phyloP scores from a whole-genome alignment of 2,113 vertebrate species.

The Herpailurus yagouaroundi region DNA sequence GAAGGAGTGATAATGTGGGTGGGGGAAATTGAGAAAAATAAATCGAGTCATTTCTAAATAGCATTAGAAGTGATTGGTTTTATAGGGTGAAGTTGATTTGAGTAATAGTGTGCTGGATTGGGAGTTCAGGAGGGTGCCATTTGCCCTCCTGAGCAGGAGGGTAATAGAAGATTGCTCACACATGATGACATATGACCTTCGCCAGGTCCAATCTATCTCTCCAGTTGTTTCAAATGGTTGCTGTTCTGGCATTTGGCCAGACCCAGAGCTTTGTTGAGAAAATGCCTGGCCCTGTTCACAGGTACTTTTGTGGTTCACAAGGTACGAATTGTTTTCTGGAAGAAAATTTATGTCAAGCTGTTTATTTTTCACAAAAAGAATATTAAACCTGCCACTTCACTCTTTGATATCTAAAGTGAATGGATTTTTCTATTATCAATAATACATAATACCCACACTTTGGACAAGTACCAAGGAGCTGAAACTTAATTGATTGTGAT shows the following conservation, averaged over 20 bases:
- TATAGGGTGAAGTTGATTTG: neutral
- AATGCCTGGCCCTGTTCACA: neutral
- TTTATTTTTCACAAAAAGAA: conserved; percentile 9
- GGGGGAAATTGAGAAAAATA: neutral
- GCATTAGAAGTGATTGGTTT: neutral
- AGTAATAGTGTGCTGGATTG: neutral
- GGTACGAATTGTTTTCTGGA: neutral
- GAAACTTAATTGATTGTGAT: neutral
- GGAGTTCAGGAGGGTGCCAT: neutral
- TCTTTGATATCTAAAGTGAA: conserved; percentile 9
- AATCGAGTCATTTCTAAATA: neutral
- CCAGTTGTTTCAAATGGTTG: neutral
- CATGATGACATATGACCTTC: neutral
- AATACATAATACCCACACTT: neutral
- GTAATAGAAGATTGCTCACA: neutral
- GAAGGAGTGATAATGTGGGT: neutral
- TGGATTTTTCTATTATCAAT: neutral
- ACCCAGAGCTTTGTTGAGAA: neutral
- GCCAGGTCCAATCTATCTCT: neutral
- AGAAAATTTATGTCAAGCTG: conserved; percentile 6
- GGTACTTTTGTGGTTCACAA: neutral
- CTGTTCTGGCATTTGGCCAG: neutral
- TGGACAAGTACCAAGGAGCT: neutral
- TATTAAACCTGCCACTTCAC: neutral
- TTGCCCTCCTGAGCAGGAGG: neutral